Evolutionary conservation across 2,888 invertebrate species (phyloP), one percentile per base, ranked within the genome.

Genomic region (Hartigia nigra): DNA sequence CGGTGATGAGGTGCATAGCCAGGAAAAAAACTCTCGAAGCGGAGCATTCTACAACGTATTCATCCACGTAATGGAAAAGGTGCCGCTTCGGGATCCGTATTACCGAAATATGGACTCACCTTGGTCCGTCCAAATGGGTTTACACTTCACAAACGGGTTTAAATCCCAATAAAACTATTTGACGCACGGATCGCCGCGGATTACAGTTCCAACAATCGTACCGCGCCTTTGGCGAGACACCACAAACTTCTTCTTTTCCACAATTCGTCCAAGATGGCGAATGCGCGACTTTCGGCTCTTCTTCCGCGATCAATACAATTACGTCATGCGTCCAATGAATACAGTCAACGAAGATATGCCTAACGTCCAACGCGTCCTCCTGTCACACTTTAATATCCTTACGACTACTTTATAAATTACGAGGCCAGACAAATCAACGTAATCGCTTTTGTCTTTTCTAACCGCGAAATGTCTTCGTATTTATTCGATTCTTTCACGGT

Each of bases 61-160:
- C 55, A 55, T 23, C 77, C 92, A 89, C 91, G 92, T 92, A 76
- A 31, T 55, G 92, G 92, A 92, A 93, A 92, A 92, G 93, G 92
- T 92, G 90, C 93, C 92, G 88, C 78, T 84, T 83, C 82, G 84
- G 80, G 80, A 79, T 78, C 82, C 90, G 89, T 90, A 92, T 91
- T 88, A 89, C 86, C 86, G 90, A 93, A 93, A 93, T 93, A 93
- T 90, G 88, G 86, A 88, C 93, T 92, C 94, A 96, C 96, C 95
- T 95, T 95, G 95, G 96, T 95, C 95, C 95, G 95, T 95, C 94
- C 95, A 94, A 94, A 94, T 95, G 94, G 94, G 94, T 95, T 93
- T 92, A 93, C 92, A 93, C 93, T 93, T 93, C 93, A 93, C 93
- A 94, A 94, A 94, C 93, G 91, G 92, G 90, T 91, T 88, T 89